Evolutionary conservation across 2,888 invertebrate genomes (phyloP).

Genomic region (Drosophila niveifrons): DNA sequence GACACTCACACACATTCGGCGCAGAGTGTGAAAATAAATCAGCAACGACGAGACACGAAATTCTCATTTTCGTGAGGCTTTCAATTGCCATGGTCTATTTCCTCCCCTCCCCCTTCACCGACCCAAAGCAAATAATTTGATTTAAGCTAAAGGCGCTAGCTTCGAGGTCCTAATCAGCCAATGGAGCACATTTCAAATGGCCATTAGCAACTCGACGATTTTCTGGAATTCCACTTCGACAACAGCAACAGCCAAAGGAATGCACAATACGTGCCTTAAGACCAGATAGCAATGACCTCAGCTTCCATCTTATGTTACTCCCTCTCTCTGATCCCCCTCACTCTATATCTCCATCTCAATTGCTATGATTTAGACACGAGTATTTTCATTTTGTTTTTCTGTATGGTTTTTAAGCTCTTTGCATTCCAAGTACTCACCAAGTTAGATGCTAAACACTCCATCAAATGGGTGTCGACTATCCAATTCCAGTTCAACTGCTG

Average conservation of each 20-base stretch:
- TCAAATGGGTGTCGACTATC: not conserved
- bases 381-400: conserved; percentile 1
- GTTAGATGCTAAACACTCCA: not conserved
- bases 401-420: not conserved
- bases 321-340: not conserved
- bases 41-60: conserved; percentile 31
- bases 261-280: conserved; percentile 48
- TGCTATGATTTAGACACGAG: conserved; percentile 2
- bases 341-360: conserved; percentile 11
- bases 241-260: conserved; percentile 29
- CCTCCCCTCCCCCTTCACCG: too few species aligned
- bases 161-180: conserved; percentile 12
- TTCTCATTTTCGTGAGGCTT: conserved; percentile 39
- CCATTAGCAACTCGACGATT: conserved; percentile 12
- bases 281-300: conserved; percentile 36
- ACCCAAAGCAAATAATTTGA: conserved; percentile 18
- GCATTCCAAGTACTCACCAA: conserved; percentile 31
- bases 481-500: conserved; percentile 1
- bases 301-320: conserved; percentile 45
- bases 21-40: conserved; percentile 35
- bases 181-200: conserved; percentile 6
- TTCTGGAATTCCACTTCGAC: conserved; percentile 12
- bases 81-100: conserved; percentile 10
- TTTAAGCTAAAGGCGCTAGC: conserved; percentile 9
- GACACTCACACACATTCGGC: conserved; percentile 4